Evolutionary conservation across 2,888 invertebrate species (phyloP).

Genomic region (Gortyna flavago): DNA sequence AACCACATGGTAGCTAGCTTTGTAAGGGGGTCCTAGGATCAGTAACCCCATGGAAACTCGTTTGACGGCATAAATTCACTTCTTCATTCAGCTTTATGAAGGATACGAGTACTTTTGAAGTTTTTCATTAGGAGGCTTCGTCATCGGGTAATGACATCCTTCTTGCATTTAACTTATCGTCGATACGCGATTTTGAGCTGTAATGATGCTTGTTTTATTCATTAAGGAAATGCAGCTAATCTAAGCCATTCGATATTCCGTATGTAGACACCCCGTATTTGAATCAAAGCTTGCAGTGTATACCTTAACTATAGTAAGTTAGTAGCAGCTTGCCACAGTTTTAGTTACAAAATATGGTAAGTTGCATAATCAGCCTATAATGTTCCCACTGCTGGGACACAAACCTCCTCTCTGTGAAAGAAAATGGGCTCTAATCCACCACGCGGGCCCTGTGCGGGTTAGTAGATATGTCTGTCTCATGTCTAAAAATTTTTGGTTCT

Average conservation of each 20-base stretch:
- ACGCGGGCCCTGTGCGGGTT: neutral
- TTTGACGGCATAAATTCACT: conserved; percentile 53
- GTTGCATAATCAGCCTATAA: neutral
- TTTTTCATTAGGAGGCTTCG: conserved; percentile 27
- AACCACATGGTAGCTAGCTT: conserved; percentile 53
- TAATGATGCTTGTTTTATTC: conserved; percentile 8
- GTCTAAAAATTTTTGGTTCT: neutral
- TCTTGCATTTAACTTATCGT: neutral
- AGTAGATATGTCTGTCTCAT: neutral
- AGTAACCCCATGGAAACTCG: conserved; percentile 56
- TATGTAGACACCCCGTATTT: neutral
- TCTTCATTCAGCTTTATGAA: conserved; percentile 56
- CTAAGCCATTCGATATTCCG: neutral
- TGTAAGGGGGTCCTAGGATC: conserved; percentile 51
- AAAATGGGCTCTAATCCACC: accelerated
- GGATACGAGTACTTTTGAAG: conserved; percentile 19
- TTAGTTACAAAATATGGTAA: conserved; percentile 4
- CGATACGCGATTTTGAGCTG: conserved; percentile 14
- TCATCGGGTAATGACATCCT: conserved; percentile 35
- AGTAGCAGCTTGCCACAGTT: neutral
- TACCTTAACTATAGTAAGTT: neutral
- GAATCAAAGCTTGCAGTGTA: neutral
- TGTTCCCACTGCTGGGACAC: neutral
- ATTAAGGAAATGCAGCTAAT: conserved; percentile 2
- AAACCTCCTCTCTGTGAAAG: neutral